These are phyloP conservation scores for Heliconius melpomene DNA, from an alignment of 1,140 invertebrate genomes.

Conservation along the genomic window DNA sequence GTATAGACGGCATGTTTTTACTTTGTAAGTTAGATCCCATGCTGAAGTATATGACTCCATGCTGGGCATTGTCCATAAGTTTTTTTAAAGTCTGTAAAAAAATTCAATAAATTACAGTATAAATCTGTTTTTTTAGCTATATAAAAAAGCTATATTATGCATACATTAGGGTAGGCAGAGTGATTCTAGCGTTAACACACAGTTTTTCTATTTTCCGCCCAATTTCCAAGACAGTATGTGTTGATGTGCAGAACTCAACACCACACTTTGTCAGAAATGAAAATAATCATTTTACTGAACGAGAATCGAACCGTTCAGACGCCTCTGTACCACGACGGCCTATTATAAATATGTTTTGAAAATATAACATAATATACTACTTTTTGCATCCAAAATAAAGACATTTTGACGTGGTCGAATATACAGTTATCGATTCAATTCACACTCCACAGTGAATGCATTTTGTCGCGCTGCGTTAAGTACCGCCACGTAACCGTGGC, in stretches of 20 bases:
- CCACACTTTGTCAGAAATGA: not conserved
- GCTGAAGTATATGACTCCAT: slow-evolving; percentile 84
- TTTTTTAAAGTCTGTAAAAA: slow-evolving; percentile 29
- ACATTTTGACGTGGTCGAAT: no score
- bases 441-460: no score
- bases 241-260: not conserved
- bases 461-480: no score
- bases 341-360: no score
- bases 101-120: slow-evolving; percentile 24
- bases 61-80: slow-evolving; percentile 75
- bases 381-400: no score
- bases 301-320: not conserved
- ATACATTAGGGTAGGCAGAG: slow-evolving; percentile 10
- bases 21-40: slow-evolving; percentile 83
- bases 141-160: no score
- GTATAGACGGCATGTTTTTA: slow-evolving; percentile 49
- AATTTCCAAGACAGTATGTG: not conserved
- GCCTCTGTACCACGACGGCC: not conserved
- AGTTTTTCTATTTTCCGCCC: not conserved
- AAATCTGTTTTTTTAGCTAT: not conserved
- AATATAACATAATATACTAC: no score
- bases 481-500: no score
- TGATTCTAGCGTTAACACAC: slow-evolving; percentile 16
- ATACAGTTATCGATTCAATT: no score
- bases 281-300: no score